Conservation (phyloP, 2,888 invertebrate species). For the Conops quadrifasciatus region DNA sequence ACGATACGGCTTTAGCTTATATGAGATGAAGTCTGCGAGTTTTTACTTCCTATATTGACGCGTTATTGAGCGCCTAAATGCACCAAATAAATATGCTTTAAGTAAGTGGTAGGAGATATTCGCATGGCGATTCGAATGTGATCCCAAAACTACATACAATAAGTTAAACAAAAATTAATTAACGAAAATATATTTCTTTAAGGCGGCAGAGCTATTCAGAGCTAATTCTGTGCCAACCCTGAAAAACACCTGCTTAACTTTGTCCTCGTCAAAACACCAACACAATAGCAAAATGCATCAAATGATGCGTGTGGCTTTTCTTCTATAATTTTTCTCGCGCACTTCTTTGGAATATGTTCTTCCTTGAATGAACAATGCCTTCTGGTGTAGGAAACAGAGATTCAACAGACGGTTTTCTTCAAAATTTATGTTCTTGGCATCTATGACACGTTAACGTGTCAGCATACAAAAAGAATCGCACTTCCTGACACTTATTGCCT, state of each 20-base stretch:
- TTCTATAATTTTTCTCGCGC: neutral
- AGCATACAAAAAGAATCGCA: conserved; percentile 32
- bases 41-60: no score
- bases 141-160: no score
- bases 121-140: no score
- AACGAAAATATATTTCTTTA: neutral
- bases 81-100: no score
- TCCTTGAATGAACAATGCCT: neutral
- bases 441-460: conserved; percentile 28
- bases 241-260: neutral
- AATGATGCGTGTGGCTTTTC: neutral
- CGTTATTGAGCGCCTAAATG: no score
- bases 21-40: no score
- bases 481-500: conserved; percentile 39
- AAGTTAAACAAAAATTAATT: no score
- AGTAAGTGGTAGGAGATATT: no score
- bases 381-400: neutral
- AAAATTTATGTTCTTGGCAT: conserved; percentile 29
- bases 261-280: neutral
- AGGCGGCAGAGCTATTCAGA: neutral
- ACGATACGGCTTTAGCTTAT: no score
- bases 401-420: conserved; percentile 7
- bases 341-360: neutral
- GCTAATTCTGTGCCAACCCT: neutral
- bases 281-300: neutral